Conservation (phyloP, 2,888 invertebrate species). For the Drosophila prolongata region DNA sequence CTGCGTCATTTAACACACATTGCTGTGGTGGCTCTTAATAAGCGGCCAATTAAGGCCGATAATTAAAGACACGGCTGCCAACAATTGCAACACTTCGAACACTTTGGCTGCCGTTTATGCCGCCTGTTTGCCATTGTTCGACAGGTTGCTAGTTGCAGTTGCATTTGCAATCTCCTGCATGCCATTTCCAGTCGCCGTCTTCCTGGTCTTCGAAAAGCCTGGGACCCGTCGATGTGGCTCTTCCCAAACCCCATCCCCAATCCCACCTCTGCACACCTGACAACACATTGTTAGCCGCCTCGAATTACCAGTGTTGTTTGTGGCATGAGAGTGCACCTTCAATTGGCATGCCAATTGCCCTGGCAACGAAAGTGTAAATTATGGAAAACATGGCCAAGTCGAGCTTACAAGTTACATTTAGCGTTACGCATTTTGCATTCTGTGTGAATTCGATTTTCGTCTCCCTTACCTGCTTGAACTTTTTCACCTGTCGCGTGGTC, state of each 20-base stretch:
- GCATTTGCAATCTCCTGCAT: slow-evolving; percentile 53
- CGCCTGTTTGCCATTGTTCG: slow-evolving; percentile 22
- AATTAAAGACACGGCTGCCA: slow-evolving; percentile 57
- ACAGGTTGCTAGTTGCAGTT: slow-evolving; percentile 41
- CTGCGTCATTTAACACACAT: slow-evolving; percentile 46
- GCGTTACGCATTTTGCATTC: slow-evolving; percentile 68
- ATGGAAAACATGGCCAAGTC: slow-evolving; percentile 25
- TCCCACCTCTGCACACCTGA: slow-evolving; percentile 22
- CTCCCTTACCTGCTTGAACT: slow-evolving; percentile 58
- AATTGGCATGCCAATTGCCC: slow-evolving; percentile 64
- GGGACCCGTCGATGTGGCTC: slow-evolving; percentile 25
- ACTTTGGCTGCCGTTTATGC: slow-evolving; percentile 46
- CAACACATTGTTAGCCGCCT: slow-evolving; percentile 69
- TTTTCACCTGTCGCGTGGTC: slow-evolving; percentile 23
- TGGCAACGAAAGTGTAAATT: slow-evolving; percentile 55
- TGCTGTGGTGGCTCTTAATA: slow-evolving; percentile 41
- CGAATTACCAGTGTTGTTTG: slow-evolving; percentile 71
- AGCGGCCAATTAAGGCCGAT: slow-evolving; percentile 58
- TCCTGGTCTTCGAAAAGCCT: slow-evolving; percentile 63
- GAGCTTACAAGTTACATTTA: slow-evolving; percentile 54
- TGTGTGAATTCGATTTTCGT: slow-evolving; percentile 54
- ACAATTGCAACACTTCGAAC: slow-evolving; percentile 28
- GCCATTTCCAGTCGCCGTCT: slow-evolving; percentile 51
- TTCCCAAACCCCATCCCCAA: not conserved
- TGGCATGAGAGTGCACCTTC: slow-evolving; percentile 51